Evolutionary conservation across 2,797 vertebrate species (phyloP).

Genomic region (Macrochelys suwanniensis): DNA sequence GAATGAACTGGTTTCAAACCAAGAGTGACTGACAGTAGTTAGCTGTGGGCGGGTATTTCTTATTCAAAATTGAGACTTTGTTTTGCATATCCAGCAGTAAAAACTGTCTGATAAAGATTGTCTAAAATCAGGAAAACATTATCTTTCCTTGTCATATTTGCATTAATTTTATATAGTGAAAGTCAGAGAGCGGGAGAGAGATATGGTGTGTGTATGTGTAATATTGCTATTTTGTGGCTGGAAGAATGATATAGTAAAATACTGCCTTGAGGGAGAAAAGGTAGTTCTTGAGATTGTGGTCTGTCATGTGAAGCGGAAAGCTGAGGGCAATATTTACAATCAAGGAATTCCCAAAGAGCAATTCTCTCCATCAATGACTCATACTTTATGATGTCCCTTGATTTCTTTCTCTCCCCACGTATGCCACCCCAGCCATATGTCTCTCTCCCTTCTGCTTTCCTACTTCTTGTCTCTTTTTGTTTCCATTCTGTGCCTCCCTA

Average conservation of each 20-base stretch:
- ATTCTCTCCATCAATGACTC: neutral
- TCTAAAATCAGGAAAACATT: neutral
- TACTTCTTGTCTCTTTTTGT: slow-evolving; percentile 1
- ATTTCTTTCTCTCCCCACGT: neutral
- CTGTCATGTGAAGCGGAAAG: neutral
- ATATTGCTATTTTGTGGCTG: neutral
- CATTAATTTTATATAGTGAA: neutral
- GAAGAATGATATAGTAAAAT: neutral
- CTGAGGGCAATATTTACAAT: neutral
- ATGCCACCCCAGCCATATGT: neutral
- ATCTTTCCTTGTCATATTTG: neutral
- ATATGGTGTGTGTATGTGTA: neutral
- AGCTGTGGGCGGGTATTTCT: neutral
- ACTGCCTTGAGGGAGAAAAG: neutral
- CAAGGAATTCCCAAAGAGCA: neutral
- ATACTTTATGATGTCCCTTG: neutral
- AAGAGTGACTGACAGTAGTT: neutral
- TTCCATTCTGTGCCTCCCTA: neutral
- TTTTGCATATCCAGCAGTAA: neutral
- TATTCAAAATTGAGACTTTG: neutral
- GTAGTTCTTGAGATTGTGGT: neutral
- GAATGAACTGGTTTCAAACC: neutral
- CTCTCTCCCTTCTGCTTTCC: neutral
- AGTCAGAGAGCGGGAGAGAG: neutral
- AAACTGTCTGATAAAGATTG: neutral